phyloP scores from a whole-genome alignment of 2,113 vertebrate genomes.

The Dunckerocampus dactyliophorus region DNA sequence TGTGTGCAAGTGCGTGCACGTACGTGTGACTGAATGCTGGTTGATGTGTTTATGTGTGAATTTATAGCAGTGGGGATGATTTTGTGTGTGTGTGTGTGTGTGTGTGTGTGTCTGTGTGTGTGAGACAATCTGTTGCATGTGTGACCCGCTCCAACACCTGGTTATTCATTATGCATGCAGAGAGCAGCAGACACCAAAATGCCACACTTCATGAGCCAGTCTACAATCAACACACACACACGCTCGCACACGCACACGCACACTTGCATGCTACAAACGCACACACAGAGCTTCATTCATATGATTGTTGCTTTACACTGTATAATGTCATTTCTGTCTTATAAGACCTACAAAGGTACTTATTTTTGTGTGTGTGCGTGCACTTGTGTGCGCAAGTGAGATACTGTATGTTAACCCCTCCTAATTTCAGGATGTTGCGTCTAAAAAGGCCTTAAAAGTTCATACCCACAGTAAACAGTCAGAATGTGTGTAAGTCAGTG shows the following conservation, averaged over 20 bases:
- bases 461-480: too few species aligned
- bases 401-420: too few species aligned
- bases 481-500: too few species aligned
- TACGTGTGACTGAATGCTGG: conserved; percentile 16
- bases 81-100: conserved; percentile 20
- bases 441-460: too few species aligned
- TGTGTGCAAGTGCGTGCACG: conserved; percentile 19
- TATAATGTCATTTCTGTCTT: conserved; percentile 47
- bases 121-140: conserved; percentile 27
- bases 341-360: conserved; percentile 34
- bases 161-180: conserved; percentile 79
- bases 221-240: conserved; percentile 48
- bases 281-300: background rate
- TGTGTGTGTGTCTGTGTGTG: conserved; percentile 25
- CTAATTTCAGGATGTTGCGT: background rate
- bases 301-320: conserved; percentile 28
- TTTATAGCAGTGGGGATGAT: conserved; percentile 1
- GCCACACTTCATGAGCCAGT: conserved; percentile 72
- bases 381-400: conserved; percentile 6
- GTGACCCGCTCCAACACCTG: conserved; percentile 73
- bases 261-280: conserved; percentile 17
- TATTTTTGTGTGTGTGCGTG: conserved; percentile 12
- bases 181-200: conserved; percentile 73
- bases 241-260: conserved; percentile 21
- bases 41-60: conserved; percentile 27